A percentile compares a stretch with the other conserved stretches of the same genome.
phyloP scores from a whole-genome alignment of 2,113 vertebrate species.

The Saimiri boliviensis region DNA sequence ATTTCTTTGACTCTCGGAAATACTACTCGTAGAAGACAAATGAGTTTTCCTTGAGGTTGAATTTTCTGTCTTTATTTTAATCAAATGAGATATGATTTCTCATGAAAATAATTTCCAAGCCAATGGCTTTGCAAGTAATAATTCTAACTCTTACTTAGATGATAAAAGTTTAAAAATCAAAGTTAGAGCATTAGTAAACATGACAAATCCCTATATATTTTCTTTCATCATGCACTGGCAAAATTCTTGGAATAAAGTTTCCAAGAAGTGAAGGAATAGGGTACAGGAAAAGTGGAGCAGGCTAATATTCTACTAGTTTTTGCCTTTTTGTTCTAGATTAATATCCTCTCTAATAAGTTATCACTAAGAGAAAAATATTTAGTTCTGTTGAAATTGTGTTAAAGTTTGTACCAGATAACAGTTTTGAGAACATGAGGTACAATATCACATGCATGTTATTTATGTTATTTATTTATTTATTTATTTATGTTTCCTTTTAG shows the following conservation, averaged over 20 bases:
- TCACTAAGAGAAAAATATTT: background rate
- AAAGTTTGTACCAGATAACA: background rate
- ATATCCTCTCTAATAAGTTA: background rate
- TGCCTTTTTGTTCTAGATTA: background rate
- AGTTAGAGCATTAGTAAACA: slow-evolving; percentile 42
- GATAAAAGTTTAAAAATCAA: slow-evolving; percentile 50
- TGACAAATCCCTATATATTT: slow-evolving; percentile 5
- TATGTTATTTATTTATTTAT: background rate
- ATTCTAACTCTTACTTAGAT: slow-evolving; percentile 38
- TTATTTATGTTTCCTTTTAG: too few relatives aligned
- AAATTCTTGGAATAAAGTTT: background rate
- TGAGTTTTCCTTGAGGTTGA: slow-evolving; percentile 62
- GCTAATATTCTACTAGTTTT: background rate
- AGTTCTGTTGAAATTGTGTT: background rate
- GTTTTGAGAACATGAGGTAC: background rate
- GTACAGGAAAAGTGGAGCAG: background rate
- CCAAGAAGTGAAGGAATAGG: background rate
- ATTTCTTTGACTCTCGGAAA: slow-evolving; percentile 66
- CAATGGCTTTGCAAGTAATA: slow-evolving; percentile 50
- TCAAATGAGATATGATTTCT: slow-evolving; percentile 64
- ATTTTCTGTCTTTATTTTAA: slow-evolving; percentile 71
- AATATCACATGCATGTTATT: background rate
- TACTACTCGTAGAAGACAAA: slow-evolving; percentile 70
- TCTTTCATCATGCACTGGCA: background rate
- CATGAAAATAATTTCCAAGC: slow-evolving; percentile 63